Evolutionary conservation across 2,113 vertebrate genomes (phyloP).

Genomic region (Mormyrus lacerda): DNA sequence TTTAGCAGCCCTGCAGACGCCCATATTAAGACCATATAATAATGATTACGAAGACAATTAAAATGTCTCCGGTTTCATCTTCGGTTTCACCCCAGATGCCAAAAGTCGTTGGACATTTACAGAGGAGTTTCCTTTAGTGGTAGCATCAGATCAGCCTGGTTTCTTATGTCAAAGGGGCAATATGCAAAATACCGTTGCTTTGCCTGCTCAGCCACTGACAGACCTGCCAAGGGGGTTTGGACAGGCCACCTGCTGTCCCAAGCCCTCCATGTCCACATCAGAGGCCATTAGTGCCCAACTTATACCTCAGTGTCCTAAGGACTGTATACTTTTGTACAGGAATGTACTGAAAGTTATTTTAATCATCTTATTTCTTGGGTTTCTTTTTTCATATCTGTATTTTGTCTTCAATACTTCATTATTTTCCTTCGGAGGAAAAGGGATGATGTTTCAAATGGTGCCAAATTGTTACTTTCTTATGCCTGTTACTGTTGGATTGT

Average conservation of each 20-base stretch:
- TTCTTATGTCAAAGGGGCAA: conserved; percentile 14
- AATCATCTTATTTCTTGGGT: conserved; percentile 48
- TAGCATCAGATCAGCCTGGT: conserved; percentile 33
- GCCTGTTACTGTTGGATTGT: conserved; percentile 40
- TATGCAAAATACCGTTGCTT: not conserved
- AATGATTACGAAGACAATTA: not conserved
- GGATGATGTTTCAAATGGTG: conserved; percentile 54
- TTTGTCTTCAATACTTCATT: conserved; percentile 38
- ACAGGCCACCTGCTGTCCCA: conserved; percentile 48
- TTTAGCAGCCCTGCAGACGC: not conserved
- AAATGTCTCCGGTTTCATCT: conserved; percentile 33
- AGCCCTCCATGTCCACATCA: conserved; percentile 47
- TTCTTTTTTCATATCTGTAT: not conserved
- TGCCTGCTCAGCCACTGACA: conserved; percentile 21
- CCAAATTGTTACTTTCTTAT: conserved; percentile 52
- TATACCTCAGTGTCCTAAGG: conserved; percentile 61
- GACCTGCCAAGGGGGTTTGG: conserved; percentile 39
- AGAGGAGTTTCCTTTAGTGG: not conserved
- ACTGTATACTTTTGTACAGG: conserved; percentile 67
- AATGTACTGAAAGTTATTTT: conserved; percentile 57
- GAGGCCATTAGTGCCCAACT: conserved; percentile 44
- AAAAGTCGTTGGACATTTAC: conserved; percentile 10
- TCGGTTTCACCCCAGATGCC: not conserved
- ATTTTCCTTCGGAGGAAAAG: conserved; percentile 30
- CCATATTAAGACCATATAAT: not conserved